phyloP scores from a whole-genome alignment of 2,888 invertebrate genomes.

The Sturmia bella region DNA sequence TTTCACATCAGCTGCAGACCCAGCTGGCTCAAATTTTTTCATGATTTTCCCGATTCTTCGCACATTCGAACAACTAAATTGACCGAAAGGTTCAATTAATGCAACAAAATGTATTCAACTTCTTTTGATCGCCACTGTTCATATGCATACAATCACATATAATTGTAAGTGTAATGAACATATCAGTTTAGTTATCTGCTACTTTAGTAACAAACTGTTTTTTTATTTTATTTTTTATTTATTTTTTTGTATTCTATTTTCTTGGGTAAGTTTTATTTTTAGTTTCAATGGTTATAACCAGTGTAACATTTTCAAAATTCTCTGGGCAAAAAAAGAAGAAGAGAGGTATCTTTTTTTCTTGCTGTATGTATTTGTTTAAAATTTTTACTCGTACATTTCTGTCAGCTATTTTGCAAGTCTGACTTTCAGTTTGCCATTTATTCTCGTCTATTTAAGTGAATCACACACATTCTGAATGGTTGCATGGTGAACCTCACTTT shows the following conservation, averaged over 20 bases:
- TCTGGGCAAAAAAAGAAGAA: conserved; percentile 51
- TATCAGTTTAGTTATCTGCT: conserved; percentile 61
- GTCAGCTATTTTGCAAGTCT: conserved; percentile 28
- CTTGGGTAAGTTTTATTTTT: neutral
- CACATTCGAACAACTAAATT: too few relatives aligned
- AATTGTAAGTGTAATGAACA: conserved; percentile 54
- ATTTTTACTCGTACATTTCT: conserved; percentile 15
- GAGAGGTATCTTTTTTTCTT: conserved; percentile 31
- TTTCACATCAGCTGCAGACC: too few relatives aligned
- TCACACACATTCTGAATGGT: conserved; percentile 46
- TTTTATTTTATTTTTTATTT: conserved; percentile 21
- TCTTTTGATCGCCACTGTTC: conserved; percentile 14
- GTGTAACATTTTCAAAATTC: conserved; percentile 60
- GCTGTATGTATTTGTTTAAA: neutral
- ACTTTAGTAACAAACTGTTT: conserved; percentile 43
- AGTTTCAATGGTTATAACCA: conserved; percentile 51
- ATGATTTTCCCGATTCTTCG: too few relatives aligned
- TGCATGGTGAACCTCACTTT: conserved; percentile 65
- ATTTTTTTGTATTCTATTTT: conserved; percentile 5
- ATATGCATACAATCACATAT: neutral
- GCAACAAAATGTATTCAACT: neutral
- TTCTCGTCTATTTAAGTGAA: conserved; percentile 48
- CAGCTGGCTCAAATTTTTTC: too few relatives aligned
- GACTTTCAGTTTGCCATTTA: conserved; percentile 36
- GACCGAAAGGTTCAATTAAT: too few relatives aligned